Evolutionary conservation across 2,888 invertebrate genomes (phyloP).

Genomic region (Spisula solida): DNA sequence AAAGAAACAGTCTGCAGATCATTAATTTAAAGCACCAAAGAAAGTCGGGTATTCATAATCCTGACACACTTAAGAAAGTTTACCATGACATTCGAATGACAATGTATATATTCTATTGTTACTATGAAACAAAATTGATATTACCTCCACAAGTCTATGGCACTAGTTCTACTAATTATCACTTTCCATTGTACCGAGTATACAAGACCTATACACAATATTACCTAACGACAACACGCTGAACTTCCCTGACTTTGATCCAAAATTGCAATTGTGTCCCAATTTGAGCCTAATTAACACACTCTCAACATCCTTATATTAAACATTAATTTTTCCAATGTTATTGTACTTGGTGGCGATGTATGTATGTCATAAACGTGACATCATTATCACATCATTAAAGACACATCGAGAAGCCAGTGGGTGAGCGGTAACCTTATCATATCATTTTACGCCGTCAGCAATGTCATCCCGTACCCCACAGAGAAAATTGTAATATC

Average conservation of each 20-base stretch:
- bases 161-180: conserved; percentile 44
- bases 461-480: not conserved
- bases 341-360: not conserved
- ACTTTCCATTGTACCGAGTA: conserved; percentile 12
- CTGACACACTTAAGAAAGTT: no score
- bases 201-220: conserved; percentile 43
- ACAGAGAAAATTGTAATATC: conserved; percentile 5
- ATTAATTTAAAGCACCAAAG: no score
- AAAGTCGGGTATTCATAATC: no score
- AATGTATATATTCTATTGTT: not conserved
- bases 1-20: no score
- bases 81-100: not conserved
- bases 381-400: conserved; percentile 42
- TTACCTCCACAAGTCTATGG: not conserved
- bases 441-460: conserved; percentile 14
- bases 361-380: conserved; percentile 28
- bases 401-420: not conserved
- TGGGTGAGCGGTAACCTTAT: conserved; percentile 25
- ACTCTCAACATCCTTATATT: conserved; percentile 24
- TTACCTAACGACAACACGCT: conserved; percentile 28
- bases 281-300: conserved; percentile 57
- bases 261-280: conserved; percentile 47
- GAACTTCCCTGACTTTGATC: conserved; percentile 22
- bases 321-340: conserved; percentile 33
- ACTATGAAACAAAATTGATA: not conserved